Percentiles rank a stretch among this genome's conserved stretches.
Conservation (phyloP, 2,113 vertebrate genomes). For the Heterotis niloticus region DNA sequence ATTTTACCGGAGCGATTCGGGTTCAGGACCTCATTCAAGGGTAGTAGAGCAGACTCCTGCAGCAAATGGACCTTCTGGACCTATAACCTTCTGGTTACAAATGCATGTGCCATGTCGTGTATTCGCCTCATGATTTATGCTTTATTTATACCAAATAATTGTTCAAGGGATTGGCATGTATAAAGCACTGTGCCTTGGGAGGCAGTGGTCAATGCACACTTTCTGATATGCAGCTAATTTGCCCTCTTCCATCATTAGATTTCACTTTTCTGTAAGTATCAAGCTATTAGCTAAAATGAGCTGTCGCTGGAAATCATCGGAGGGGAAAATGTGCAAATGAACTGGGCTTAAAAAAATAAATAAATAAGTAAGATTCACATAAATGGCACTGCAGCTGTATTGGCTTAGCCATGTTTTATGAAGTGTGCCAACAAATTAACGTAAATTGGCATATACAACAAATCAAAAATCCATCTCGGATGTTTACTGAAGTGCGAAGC, state of each 20-base stretch:
- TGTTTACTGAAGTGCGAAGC: conserved; percentile 23
- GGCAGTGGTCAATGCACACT: conserved; percentile 20
- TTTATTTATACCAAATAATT: not conserved
- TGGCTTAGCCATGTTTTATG: conserved; percentile 11
- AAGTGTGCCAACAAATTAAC: conserved; percentile 19
- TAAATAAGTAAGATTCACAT: not conserved
- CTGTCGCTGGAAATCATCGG: conserved; percentile 25
- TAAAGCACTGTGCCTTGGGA: not conserved
- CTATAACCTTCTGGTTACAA: too few relatives aligned
- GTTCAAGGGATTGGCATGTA: not conserved
- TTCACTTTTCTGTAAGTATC: conserved; percentile 19
- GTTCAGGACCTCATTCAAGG: too few relatives aligned
- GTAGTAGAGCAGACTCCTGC: too few relatives aligned
- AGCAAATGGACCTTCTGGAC: too few relatives aligned
- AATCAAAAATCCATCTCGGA: conserved; percentile 6
- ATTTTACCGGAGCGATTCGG: too few relatives aligned
- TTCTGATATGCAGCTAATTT: conserved; percentile 13
- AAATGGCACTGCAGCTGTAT: not conserved
- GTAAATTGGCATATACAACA: not conserved
- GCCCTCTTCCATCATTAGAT: conserved; percentile 21
- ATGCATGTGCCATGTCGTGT: too few relatives aligned
- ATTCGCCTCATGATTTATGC: not conserved
- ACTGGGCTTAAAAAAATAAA: conserved; percentile 20
- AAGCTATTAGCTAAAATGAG: conserved; percentile 25
- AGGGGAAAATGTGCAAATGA: conserved; percentile 26